Evolutionary conservation across 2,113 vertebrate species (phyloP).

Genomic region (Pyxicephalus adspersus): DNA sequence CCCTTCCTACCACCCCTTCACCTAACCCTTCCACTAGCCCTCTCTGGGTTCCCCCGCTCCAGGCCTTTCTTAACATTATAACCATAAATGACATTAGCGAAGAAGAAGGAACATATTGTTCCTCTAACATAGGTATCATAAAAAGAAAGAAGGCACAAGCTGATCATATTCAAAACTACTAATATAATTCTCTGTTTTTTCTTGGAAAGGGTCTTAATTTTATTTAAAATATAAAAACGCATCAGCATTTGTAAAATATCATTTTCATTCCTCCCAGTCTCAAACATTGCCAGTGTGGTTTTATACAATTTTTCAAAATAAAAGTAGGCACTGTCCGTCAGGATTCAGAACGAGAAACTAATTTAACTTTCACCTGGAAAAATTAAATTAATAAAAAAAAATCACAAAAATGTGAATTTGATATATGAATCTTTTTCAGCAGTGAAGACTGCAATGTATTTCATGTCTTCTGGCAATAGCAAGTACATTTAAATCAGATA

Average conservation of each 20-base stretch:
- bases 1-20: too few species aligned
- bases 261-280: background rate
- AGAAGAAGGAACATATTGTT: too few species aligned
- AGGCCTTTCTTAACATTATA: too few species aligned
- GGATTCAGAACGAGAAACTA: slow-evolving; percentile 20
- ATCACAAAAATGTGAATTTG: slow-evolving; percentile 14
- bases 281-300: slow-evolving; percentile 2
- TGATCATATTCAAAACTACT: background rate
- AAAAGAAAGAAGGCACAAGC: background rate
- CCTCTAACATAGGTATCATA: too few species aligned
- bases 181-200: background rate
- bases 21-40: too few species aligned
- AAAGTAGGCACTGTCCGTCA: slow-evolving; percentile 1
- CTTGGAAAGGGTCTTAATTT: background rate
- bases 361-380: slow-evolving; percentile 36
- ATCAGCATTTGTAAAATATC: background rate
- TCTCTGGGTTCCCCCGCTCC: too few species aligned
- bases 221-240: background rate
- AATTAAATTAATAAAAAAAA: slow-evolving; percentile 43
- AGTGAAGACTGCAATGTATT: slow-evolving; percentile 15
- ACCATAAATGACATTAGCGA: too few species aligned
- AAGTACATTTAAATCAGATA: slow-evolving; percentile 11
- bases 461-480: slow-evolving; percentile 26
- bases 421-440: slow-evolving; percentile 33
- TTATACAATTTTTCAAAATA: slow-evolving; percentile 18